These are phyloP conservation scores for Ammospiza caudacuta DNA, from an alignment of 2,113 vertebrate species.

Conservation along the genomic window DNA sequence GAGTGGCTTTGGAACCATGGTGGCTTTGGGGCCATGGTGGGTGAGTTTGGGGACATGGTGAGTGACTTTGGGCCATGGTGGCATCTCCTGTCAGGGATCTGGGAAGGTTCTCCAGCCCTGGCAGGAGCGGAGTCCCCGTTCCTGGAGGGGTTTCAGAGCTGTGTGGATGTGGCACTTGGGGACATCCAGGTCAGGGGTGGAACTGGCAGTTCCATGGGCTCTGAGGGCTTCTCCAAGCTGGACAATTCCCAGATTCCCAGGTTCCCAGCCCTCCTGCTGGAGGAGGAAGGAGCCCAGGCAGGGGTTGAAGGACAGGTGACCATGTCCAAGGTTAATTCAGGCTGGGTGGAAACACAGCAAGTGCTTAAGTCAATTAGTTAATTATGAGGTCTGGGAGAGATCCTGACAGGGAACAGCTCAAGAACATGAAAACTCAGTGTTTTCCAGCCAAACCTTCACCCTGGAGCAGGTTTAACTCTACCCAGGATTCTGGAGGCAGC, in stretches of 20 bases:
- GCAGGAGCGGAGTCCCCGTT: not conserved
- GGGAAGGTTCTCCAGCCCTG: not conserved
- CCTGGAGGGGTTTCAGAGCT: not conserved
- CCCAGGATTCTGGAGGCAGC: not conserved
- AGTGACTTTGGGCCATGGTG: rapidly evolving
- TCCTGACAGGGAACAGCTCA: not conserved
- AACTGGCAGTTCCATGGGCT: not conserved
- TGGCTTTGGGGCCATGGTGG: too few relatives aligned
- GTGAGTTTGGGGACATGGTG: too few relatives aligned
- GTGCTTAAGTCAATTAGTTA: not conserved
- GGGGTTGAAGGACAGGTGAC: rapidly evolving
- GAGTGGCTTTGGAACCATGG: too few relatives aligned
- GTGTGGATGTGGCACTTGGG: not conserved
- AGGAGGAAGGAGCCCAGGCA: rapidly evolving
- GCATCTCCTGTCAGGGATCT: not conserved
- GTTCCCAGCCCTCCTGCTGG: not conserved
- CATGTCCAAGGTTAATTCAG: rapidly evolving
- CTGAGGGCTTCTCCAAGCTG: not conserved
- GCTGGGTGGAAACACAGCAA: not conserved
- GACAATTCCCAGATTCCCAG: not conserved
- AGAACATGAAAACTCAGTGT: rapidly evolving
- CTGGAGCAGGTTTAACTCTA: not conserved
- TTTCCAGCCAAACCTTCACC: rapidly evolving
- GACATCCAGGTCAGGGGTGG: not conserved
- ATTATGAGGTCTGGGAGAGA: not conserved